Evolutionary conservation across 2,113 vertebrate species (phyloP), one percentile per base, ranked within the genome.

Genomic region (Gymnorhina tibicen): DNA sequence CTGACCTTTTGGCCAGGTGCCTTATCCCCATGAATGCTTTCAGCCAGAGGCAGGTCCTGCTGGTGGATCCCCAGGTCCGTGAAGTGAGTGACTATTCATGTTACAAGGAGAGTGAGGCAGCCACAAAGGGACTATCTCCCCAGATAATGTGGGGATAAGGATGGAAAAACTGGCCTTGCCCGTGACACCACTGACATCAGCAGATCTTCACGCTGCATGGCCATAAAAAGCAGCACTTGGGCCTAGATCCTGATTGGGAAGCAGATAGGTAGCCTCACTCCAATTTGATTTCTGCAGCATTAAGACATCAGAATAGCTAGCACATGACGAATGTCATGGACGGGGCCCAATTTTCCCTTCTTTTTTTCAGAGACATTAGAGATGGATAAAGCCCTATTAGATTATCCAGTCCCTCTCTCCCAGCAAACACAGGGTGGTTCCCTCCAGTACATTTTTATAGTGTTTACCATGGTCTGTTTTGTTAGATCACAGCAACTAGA

Each of bases 401-500:
- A 96, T 96, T 94, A 95, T 93, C 79, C 95, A 79, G 85, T 96
- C 95, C 26, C 47, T 96, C 96, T 96, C 96, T 96, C 95, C 90
- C 95, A 95, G 96, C 96, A 96, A 95, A 96, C 88, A 75, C 60
- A 92, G 96, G 96, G 95, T 96, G 96, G 95, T 96, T 96, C 96
- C 92, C 92, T 96, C 76, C 95, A 96, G 96, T 94, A 96, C 96
- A 95, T 96, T 97, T 97, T 97, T 96, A 94, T 89, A 92, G 95
- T 97, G 96, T 97, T 97, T 96, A 97, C 95, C 93, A 93, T 78
- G 92, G 95, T 96, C 96, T 96, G 96, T 97, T 97, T 96, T 96
- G 92, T 94, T 96, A 95, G 95, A 96, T 96, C 96, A 96, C 96
- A 95, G 96, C 96, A 97, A 96, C 95, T 96, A 12, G 96, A 95